Percentiles rank a stretch among this genome's conserved stretches.
phyloP scores from a whole-genome alignment of 1,140 invertebrate species.

The Acromyrmex charruanus region DNA sequence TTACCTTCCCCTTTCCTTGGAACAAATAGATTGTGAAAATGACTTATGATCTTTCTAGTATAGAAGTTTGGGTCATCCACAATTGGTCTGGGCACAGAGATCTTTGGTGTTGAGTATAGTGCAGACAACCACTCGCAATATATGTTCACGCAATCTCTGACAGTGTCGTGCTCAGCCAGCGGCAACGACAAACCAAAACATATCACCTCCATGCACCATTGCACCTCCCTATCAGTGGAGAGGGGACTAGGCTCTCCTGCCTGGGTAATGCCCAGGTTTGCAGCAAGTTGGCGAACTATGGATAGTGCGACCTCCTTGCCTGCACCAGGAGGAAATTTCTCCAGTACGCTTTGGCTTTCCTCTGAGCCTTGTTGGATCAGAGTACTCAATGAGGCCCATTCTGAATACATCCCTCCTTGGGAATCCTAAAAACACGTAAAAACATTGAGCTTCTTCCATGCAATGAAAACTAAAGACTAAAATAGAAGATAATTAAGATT shows the following conservation, averaged over 20 bases:
- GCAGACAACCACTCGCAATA: slow-evolving; percentile 99
- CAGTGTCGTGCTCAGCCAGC: slow-evolving; percentile 95
- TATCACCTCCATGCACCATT: slow-evolving; percentile 97
- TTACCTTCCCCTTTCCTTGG: slow-evolving; percentile 96
- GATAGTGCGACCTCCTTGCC: slow-evolving; percentile 94
- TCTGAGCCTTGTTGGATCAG: slow-evolving; percentile 89
- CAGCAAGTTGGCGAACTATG: slow-evolving; percentile 93
- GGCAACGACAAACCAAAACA: slow-evolving; percentile 97
- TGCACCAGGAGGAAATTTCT: slow-evolving; percentile 92
- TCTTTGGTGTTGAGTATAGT: slow-evolving; percentile 92
- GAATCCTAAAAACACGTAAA: slow-evolving; percentile 76
- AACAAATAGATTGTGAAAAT: slow-evolving; percentile 98
- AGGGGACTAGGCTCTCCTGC: slow-evolving; percentile 92
- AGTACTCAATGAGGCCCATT: slow-evolving; percentile 93
- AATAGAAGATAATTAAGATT: slow-evolving; percentile 20
- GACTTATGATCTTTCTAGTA: slow-evolving; percentile 95
- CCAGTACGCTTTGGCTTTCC: slow-evolving; percentile 93
- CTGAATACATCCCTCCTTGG: slow-evolving; percentile 92
- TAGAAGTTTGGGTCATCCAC: slow-evolving; percentile 96
- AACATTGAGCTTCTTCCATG: not conserved
- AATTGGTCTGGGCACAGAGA: slow-evolving; percentile 94
- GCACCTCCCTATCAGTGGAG: slow-evolving; percentile 93
- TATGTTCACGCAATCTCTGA: slow-evolving; percentile 98
- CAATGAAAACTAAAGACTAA: slow-evolving; percentile 1
- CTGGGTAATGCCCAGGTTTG: slow-evolving; percentile 92